Evolutionary conservation across 2,888 invertebrate species (phyloP), one percentile per base, ranked within the genome.

Genomic region (Tetropium fuscum): DNA sequence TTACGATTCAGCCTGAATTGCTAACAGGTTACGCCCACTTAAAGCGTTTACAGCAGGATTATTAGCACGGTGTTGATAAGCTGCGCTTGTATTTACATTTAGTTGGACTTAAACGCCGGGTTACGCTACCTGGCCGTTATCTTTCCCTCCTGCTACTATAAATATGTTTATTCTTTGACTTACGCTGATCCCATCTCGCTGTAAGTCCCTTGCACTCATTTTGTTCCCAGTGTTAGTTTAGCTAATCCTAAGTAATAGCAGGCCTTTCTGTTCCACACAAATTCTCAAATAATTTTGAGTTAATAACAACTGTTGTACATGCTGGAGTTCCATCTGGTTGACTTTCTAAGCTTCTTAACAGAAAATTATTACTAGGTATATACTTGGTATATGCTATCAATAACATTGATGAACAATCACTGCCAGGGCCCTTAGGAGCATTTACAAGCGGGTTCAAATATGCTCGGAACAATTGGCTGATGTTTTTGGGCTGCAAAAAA

Each of bases 141-240:
- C 44, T 30, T 36, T 25, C 16, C 20, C 10, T 20, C 16, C 7
- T 40, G 20, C 19, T 20, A 1, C 19, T 19, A 8, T 20, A 25
- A 34, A 34, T 27, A 44, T 44, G 44, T 44, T 44, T 44, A 27
- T 44, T 44, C 27, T 44, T 44, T 16, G 44, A 44, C 44, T 44
- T 44, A 44, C 25, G 44, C 27, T 20, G 27, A 25, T 15, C 44
- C 44, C n/a, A 44, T 44, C 44, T 44, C 25, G 15, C 18, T 44
- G 2, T 27, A 30, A 44, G 27, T 30, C 44, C 44, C 16, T 27
- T 44, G 44, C 27, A 10, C 27, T 16, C 18, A 10, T 18, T 44
- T 16, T 20, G 25, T 30, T 44, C 25, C 25, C 27, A 16, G 25
- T 25, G 10, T n/a, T 30, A 4, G 8, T 7, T 30, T 19, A 27